Conservation (phyloP, 2,797 vertebrate species). For the Falco peregrinus region DNA sequence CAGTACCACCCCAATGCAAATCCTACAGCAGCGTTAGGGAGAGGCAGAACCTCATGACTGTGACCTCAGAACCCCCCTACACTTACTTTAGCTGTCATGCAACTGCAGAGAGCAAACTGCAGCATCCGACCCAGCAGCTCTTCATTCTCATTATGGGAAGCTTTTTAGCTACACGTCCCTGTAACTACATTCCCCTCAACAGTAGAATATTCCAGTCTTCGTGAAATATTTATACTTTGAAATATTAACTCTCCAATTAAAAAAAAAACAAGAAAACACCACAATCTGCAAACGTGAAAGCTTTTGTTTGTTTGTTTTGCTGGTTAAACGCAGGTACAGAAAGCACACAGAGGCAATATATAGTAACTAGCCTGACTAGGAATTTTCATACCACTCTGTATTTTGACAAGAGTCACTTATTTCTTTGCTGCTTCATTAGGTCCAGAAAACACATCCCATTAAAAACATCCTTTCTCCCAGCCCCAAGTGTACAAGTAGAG, state of each 20-base stretch:
- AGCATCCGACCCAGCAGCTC: background rate
- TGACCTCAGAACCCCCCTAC: background rate
- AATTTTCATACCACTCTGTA: background rate
- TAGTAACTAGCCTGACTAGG: background rate
- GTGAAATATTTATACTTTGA: background rate
- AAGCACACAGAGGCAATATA: background rate
- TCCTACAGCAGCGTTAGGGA: background rate
- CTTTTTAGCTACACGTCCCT: background rate
- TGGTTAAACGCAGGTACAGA: background rate
- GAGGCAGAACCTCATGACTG: background rate
- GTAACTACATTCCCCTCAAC: background rate
- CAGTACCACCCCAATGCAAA: background rate
- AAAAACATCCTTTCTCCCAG: background rate
- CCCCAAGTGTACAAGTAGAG: background rate
- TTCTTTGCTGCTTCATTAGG: background rate
- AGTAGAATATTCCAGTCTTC: background rate
- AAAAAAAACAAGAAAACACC: background rate
- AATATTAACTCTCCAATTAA: background rate
- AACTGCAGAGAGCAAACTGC: background rate
- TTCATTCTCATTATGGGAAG: background rate
- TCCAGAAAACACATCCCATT: background rate
- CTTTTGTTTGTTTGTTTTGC: background rate
- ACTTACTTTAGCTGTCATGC: background rate
- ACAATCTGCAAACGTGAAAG: background rate
- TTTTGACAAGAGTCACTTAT: background rate